Evolutionary conservation across 2,888 invertebrate genomes (phyloP), one percentile per base, ranked within the genome.

Genomic region (Noctua pronuba): DNA sequence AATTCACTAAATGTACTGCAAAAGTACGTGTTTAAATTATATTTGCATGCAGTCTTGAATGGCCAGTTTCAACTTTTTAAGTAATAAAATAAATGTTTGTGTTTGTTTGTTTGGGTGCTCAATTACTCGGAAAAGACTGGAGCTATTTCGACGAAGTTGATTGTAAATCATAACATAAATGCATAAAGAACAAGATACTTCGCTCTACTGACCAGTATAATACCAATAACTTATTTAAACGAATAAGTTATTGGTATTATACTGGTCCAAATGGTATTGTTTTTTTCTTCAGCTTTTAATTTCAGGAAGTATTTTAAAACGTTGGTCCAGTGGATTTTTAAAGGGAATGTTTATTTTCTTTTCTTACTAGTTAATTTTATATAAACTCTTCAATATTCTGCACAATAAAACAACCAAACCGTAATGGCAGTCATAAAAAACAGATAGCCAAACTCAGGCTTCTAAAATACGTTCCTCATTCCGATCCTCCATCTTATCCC

Each of bases 1-100:
- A 88, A 88, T 88, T 86, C 83, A 77, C 84, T 79, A 83, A 83
- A 70, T 81, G 70, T 58, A 70, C 67, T 16, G 66, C 72, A 76
- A 71, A 62, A 79, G 62, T 70, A 73, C 78, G 75, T 79, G 80
- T 83, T 88, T 84, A 85, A 73, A 86, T 80, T 75, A 79, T 78
- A 76, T 84, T 82, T 87, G 71, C 77, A 82, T 79, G 69, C 72
- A 71, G 75, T 72, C 68, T 28, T 80, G 73, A 80, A 83, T 70
- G 72, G 58, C 24, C 71, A 68, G 67, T 81, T 81, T 67, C 82
- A 71, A 80, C 67, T 71, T 81, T 77, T 83, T 72, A 69, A 70
- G 84, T 80, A 49, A 70, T 83, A 72, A 77, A 78, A 79, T 69
- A 46, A 52, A 58, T 67, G n/a, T 64, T 49, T 64, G 31, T 73